Evolutionary conservation across 1,140 invertebrate species (phyloP), one percentile per base, ranked within the genome.

Genomic region (Contarinia nasturtii): DNA sequence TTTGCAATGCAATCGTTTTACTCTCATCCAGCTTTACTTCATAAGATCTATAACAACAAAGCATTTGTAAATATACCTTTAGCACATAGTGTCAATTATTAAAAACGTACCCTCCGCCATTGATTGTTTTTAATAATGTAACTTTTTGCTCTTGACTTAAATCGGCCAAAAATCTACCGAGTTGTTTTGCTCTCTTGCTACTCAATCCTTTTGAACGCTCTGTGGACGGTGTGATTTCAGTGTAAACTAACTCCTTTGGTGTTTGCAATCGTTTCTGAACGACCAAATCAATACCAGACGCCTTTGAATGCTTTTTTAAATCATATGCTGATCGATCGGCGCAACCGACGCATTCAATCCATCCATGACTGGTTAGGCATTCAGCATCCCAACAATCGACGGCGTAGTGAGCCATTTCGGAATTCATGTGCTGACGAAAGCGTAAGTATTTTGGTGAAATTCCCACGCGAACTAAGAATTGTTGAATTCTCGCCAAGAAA

Each of bases 361-460:
- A 99, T 66, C 80, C 79, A 68, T 92, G 93, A 48, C 90, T 93
- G 14, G 92, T 94, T 5, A 94, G 73, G 57, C 82, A 86, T 64
- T 98, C 93, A 5, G 92, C 93, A 74, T 98, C 94, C 94, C 94
- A 98, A 58, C 94, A 98, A 61, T 98, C 95, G 66, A 87, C 86
- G n/a, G 96, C 96, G 70, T 99, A 99, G 70, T 99, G 96, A 56
- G 96, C 96, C 94, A 99, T 99, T 72, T 99, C 96, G 69, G 98
- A 98, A 48, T 78, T 74, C 86, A 99, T 90, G 58, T 99, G 96
- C 61, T 99, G 96, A 38, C 96, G 75, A 68, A 99, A 99, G 17
- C 96, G 74, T 27, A 99, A 61, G 57, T 82, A 82, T 15, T 79
- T 75, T 1, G 78, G 67, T 64, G 94, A 82, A 44, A 99, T 77